phyloP scores from a whole-genome alignment of 35 echinoderm and acorn worm genomes.

The Anneissia japonica region DNA sequence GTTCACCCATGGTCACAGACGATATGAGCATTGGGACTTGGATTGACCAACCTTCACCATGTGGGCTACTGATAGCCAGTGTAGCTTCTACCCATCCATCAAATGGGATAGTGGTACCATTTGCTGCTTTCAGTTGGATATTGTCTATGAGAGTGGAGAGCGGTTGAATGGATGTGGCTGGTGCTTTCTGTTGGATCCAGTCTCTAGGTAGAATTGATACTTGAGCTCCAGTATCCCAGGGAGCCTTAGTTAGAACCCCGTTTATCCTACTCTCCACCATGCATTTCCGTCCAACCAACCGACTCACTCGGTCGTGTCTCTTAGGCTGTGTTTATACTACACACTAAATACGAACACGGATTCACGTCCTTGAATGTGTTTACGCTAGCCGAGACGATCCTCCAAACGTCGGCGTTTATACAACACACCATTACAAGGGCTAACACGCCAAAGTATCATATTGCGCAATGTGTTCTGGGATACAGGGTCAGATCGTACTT shows the following conservation, averaged over 20 bases:
- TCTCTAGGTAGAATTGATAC: slow-evolving; percentile 22
- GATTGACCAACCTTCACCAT: not conserved
- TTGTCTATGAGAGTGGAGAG: not conserved
- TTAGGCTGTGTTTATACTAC: no score
- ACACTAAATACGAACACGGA: no score
- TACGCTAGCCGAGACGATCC: no score
- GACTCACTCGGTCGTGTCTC: not conserved
- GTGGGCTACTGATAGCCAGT: not conserved
- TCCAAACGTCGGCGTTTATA: no score
- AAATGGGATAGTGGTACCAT: slow-evolving; percentile 38
- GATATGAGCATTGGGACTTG: not conserved
- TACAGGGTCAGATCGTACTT: no score
- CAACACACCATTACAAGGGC: no score
- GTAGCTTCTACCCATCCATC: slow-evolving; percentile 30
- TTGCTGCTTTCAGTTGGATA: slow-evolving; percentile 22
- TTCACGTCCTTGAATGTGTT: no score
- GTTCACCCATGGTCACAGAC: not conserved
- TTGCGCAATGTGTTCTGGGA: no score
- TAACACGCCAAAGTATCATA: no score
- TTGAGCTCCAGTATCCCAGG: slow-evolving; percentile 55
- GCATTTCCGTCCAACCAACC: slow-evolving; percentile 8
- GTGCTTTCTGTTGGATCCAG: slow-evolving; percentile 4
- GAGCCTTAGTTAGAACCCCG: slow-evolving; percentile 9
- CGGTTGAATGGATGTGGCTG: not conserved
- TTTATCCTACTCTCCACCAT: not conserved